Percentiles rank a stretch among this genome's conserved stretches.
Evolutionary conservation across 2,113 vertebrate genomes (phyloP).

Genomic region (Dromaius novaehollandiae): DNA sequence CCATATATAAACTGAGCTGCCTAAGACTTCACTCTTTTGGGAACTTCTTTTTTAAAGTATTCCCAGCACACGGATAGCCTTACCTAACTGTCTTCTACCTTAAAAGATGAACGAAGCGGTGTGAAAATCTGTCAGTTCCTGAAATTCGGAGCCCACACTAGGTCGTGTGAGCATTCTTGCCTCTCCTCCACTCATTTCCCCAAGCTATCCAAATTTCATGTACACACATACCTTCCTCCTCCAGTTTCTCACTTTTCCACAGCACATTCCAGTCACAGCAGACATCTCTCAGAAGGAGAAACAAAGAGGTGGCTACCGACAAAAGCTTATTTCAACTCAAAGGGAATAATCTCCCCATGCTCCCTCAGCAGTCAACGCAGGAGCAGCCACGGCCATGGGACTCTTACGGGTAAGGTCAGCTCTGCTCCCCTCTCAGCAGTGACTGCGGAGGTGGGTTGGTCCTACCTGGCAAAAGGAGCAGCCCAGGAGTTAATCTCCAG

Average conservation of each 20-base stretch:
- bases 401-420: neutral
- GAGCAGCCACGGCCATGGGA: rapidly evolving
- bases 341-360: neutral
- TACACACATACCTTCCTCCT: neutral
- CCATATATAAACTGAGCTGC: neutral
- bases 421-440: neutral
- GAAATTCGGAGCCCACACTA: neutral
- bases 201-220: neutral
- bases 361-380: neutral
- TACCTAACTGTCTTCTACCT: neutral
- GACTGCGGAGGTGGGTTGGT: neutral
- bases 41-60: neutral
- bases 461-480: neutral
- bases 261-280: neutral
- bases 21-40: neutral
- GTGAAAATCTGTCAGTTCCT: neutral
- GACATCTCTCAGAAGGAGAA: neutral
- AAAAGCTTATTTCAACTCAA: neutral
- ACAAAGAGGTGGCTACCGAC: neutral
- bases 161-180: neutral
- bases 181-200: neutral
- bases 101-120: neutral
- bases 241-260: neutral
- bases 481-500: neutral
- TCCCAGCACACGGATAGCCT: neutral